Conservation (phyloP, 2,113 vertebrate species). For the Castor canadensis region DNA sequence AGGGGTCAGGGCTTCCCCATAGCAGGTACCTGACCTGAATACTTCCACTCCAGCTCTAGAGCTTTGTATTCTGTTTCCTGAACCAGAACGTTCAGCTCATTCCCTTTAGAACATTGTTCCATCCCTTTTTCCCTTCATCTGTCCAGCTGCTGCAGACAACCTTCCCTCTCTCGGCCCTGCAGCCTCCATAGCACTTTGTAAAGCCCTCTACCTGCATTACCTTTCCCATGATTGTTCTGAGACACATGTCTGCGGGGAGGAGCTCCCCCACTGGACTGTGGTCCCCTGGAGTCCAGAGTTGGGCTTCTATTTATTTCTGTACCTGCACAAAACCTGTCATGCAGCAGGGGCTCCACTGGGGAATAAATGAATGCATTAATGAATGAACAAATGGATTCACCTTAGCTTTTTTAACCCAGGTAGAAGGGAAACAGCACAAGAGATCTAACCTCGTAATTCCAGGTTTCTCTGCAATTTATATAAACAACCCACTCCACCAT, state of each 20-base stretch:
- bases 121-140: rapidly evolving
- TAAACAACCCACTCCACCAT: not conserved
- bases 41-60: not conserved
- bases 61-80: not conserved
- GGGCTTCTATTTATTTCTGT: not conserved
- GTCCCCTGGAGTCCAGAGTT: not conserved
- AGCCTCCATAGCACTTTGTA: not conserved
- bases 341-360: not conserved
- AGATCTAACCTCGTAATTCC: not conserved
- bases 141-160: rapidly evolving
- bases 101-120: not conserved
- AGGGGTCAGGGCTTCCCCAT: not conserved
- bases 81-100: rapidly evolving
- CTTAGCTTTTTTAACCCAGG: not conserved
- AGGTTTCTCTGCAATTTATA: not conserved
- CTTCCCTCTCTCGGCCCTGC: not conserved
- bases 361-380: not conserved
- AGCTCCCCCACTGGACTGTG: not conserved
- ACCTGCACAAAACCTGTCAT: rapidly evolving
- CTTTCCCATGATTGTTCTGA: not conserved
- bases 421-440: not conserved
- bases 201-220: not conserved
- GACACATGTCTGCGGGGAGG: too few relatives aligned
- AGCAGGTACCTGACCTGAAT: not conserved
- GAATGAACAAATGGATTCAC: not conserved